Evolutionary conservation across 2,113 vertebrate species (phyloP).

Genomic region (Stegastes partitus): DNA sequence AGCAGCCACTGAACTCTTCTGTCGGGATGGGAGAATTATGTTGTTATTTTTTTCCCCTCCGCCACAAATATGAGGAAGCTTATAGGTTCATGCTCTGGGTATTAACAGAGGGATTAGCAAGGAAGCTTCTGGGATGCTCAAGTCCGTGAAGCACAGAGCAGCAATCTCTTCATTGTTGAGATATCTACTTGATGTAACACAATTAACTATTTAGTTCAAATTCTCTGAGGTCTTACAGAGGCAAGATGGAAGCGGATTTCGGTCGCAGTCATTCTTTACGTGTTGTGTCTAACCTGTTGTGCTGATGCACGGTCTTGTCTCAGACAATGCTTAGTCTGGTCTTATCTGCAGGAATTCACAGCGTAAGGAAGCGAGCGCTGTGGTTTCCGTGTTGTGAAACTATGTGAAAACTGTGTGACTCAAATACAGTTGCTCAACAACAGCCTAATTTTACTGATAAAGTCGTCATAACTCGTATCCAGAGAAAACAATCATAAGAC

Average conservation of each 20-base stretch:
- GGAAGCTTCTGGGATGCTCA: conserved; percentile 59
- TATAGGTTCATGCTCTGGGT: conserved; percentile 78
- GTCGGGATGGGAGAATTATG: conserved; percentile 69
- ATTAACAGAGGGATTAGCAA: conserved; percentile 78
- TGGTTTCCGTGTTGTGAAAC: background rate
- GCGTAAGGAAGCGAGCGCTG: background rate
- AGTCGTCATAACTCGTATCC: no score
- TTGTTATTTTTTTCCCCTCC: conserved; percentile 62
- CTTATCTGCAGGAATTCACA: conserved; percentile 25
- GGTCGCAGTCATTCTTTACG: background rate
- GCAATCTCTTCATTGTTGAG: conserved; percentile 64
- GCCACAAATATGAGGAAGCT: conserved; percentile 72
- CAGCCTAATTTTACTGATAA: no score
- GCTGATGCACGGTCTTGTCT: background rate
- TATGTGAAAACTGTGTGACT: no score
- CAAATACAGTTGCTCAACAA: no score
- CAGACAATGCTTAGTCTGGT: background rate
- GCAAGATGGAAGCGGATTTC: conserved; percentile 27
- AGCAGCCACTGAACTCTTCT: conserved; percentile 69
- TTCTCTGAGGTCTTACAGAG: background rate
- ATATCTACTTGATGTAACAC: conserved; percentile 58
- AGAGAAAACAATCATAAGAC: no score
- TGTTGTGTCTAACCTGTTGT: background rate
- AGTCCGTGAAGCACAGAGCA: conserved; percentile 50
- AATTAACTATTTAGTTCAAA: conserved; percentile 58